Evolutionary conservation across 2,113 vertebrate genomes (phyloP), one percentile per base, ranked within the genome.

Genomic region (Australoheros scitulus): DNA sequence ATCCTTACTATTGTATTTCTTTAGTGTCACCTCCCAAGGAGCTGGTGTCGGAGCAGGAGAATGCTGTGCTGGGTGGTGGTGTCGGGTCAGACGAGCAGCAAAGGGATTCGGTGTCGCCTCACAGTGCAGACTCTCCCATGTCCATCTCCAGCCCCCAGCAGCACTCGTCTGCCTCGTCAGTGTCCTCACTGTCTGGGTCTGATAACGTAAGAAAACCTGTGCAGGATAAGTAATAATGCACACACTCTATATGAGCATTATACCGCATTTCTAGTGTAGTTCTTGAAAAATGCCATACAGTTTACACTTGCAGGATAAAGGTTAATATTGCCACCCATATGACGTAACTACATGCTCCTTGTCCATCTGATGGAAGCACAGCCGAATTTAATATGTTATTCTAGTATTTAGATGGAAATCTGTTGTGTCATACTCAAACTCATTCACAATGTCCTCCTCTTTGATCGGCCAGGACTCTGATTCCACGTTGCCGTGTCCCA

Each of bases 181-280:
- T 98, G 29, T 98, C 98, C 36, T 99, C 98, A 0, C 97, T 97
- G 61, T 99, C 98, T 1, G 95, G 98, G 83, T 99, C 98, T 81
- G 98, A 99, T 92, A 97, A 99, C 11, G 98, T 99, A 96, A 96
- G 97, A 87, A 57, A 20, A 17, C 65, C 43, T 3, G 4, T 52
- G 43, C 24, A 13, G 43, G 65, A 32, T 1, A 3, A 70, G 43
- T 50, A 70, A 29, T 15, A 0, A 2, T 50, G 3, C 64, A 70
- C 22, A 11, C 11, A 1, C 24, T 70, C 24, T 43, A 14, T 17
- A 50, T 50, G 47, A 50, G 5, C 5, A 50, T 50, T 47, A 5
- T 18, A 68, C 32, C 7, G 34, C 34, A 34, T 47, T 47, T 70
- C 64, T 70, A 22, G 47, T 47, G 8, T 47, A 6, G 36, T 6